Evolutionary conservation across 2,113 vertebrate genomes (phyloP).

Genomic region (Salminus brasiliensis): DNA sequence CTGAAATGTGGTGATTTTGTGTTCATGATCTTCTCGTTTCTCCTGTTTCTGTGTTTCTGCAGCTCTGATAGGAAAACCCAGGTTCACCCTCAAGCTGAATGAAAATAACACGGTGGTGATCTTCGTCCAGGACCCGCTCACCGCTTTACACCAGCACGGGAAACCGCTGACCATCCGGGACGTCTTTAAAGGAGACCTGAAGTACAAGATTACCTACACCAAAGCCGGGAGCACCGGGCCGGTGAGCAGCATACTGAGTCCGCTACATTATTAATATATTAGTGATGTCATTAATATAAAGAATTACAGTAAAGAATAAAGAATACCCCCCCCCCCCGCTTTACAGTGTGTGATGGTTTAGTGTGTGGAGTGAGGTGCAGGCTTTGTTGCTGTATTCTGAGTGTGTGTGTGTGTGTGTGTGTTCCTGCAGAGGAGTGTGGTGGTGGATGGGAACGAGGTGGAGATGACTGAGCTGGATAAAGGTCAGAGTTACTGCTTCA

Average conservation of each 20-base stretch:
- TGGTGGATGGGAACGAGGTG: slow-evolving; percentile 63
- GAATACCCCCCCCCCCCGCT: no score
- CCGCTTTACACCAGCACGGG: slow-evolving; percentile 57
- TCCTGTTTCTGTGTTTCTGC: slow-evolving; percentile 26
- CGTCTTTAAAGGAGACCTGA: slow-evolving; percentile 79
- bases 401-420: background rate
- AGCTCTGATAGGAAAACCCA: slow-evolving; percentile 84
- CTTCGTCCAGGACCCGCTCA: slow-evolving; percentile 76
- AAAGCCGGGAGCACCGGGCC: slow-evolving; percentile 84
- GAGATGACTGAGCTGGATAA: slow-evolving; percentile 70
- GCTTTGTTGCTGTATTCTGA: background rate
- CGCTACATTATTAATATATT: no score
- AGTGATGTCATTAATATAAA: no score
- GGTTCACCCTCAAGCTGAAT: slow-evolving; percentile 62
- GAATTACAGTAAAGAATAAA: no score
- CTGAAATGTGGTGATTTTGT: no score
- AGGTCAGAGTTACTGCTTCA: slow-evolving; percentile 86
- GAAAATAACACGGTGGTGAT: slow-evolving; percentile 67
- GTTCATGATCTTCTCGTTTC: background rate
- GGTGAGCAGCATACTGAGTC: slow-evolving; percentile 35
- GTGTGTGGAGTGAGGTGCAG: background rate
- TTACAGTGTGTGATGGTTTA: no score
- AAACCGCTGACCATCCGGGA: slow-evolving; percentile 80
- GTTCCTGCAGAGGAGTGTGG: slow-evolving; percentile 73
- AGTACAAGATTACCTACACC: slow-evolving; percentile 83